A percentile compares a stretch with the other conserved stretches of the same genome.
Conservation (phyloP, 2,888 invertebrate species). For the Cephus spinipes region DNA sequence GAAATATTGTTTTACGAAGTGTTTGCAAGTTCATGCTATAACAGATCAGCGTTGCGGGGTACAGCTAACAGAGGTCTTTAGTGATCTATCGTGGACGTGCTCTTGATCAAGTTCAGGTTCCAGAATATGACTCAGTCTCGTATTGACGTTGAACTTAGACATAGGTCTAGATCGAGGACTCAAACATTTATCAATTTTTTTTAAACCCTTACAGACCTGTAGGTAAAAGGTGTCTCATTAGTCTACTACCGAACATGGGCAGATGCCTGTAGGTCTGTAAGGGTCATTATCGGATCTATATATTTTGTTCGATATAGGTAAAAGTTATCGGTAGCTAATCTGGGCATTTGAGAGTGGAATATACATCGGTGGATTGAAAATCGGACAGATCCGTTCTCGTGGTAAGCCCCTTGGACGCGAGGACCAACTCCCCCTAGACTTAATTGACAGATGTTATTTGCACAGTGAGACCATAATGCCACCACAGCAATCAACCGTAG, state of each 20-base stretch:
- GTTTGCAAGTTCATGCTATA: too few species aligned
- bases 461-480: constrained; percentile 35
- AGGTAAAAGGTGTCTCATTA: too few species aligned
- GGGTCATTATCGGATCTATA: too few species aligned
- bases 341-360: neutral
- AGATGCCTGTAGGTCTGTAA: too few species aligned
- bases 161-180: neutral
- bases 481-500: constrained; percentile 23
- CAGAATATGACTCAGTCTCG: neutral
- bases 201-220: too few species aligned
- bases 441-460: constrained; percentile 62
- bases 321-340: neutral
- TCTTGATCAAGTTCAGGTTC: neutral
- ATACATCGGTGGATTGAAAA: neutral
- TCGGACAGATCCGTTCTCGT: neutral
- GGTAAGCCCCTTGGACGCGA: neutral
- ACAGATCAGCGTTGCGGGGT: too few species aligned
- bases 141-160: neutral
- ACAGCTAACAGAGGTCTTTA: too few species aligned
- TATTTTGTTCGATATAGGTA: neutral
- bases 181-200: neutral
- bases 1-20: too few species aligned
- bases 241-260: too few species aligned
- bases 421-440: constrained; percentile 18
- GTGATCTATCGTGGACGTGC: neutral